Base-by-base conservation (phyloP, 1,140 invertebrate species). In the Eulimnadia texana region DNA sequence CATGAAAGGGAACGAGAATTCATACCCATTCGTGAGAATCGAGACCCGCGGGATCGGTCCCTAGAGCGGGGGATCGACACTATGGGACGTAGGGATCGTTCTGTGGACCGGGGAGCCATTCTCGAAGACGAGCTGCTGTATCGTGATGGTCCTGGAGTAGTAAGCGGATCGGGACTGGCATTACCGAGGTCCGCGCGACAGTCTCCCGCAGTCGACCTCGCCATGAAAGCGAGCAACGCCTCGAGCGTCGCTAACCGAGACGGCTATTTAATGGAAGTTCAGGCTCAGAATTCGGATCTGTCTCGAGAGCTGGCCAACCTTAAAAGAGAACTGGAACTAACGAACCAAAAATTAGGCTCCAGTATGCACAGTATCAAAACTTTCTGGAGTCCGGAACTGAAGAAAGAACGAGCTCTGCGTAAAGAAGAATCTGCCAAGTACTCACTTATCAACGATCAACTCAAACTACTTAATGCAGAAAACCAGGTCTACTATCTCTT, bases 321-420 rank as follows among this genome's bases (percentile, higher is more conserved):
- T 50, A 96, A 97, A 74, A 90, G 94, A 70, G 95, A 98, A 71
- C 80, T 98, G 66, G 93, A 98, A 76, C 78, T 94, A 64, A 95
- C 93, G 62, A 97, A 97, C 76, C 93, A 98, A 75, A 98, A 98
- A 74, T 79, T 99, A 64, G 93, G 92, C 70, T 97, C 94, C 69
- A 93, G 89, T 68, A 98, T 98, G 94, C 94, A 98, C 76, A 94
- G 90, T 74, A 98, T 99, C 71, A 99, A 99, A 77, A 98, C 94
- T 11, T 98, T 99, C 77, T 99, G 96, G 96, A 96, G 92, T 73
- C 96, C 96, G 0, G 96, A 99, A 73, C 78, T 99, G 68, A 99
- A 99, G 76, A 98, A 97, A 77, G 95, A 98, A 76, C 77, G 95
- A 62, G 90, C 93, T 13, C 72, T 98, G 53, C 77, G 95, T 58